Evolutionary conservation across 2,797 vertebrate genomes (phyloP).

Genomic region (Lemur catta): DNA sequence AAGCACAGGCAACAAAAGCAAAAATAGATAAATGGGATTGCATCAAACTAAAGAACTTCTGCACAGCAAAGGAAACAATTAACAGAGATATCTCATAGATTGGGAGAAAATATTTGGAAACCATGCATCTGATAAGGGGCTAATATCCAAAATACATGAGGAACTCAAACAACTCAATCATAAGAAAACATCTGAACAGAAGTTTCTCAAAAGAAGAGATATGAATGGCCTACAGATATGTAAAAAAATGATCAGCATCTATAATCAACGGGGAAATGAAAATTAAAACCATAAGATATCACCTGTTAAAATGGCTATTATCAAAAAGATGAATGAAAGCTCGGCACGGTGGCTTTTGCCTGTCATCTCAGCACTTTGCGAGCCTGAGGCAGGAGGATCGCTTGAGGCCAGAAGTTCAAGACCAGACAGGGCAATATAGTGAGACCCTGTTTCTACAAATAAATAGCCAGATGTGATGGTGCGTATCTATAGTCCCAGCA

Average conservation of each 20-base stretch:
- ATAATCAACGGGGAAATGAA: neutral
- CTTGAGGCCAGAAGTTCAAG: neutral
- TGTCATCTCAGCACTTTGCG: neutral
- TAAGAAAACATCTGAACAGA: neutral
- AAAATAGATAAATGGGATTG: neutral
- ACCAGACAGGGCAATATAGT: neutral
- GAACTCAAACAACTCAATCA: neutral
- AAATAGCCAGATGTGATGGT: neutral
- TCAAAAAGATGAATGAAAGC: neutral
- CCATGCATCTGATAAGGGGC: neutral
- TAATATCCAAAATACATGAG: neutral
- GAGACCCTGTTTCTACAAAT: neutral
- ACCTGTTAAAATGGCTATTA: neutral
- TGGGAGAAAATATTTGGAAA: neutral
- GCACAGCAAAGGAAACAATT: neutral
- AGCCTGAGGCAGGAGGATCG: neutral
- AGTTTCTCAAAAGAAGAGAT: neutral
- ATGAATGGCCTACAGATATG: neutral
- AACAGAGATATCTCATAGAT: neutral
- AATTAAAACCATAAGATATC: neutral
- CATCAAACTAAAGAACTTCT: neutral
- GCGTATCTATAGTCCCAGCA: neutral
- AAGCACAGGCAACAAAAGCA: neutral
- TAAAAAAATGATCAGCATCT: neutral
- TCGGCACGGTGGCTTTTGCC: neutral